Base-by-base conservation (phyloP, 2,113 vertebrate genomes). In the Cavia aperea region DNA sequence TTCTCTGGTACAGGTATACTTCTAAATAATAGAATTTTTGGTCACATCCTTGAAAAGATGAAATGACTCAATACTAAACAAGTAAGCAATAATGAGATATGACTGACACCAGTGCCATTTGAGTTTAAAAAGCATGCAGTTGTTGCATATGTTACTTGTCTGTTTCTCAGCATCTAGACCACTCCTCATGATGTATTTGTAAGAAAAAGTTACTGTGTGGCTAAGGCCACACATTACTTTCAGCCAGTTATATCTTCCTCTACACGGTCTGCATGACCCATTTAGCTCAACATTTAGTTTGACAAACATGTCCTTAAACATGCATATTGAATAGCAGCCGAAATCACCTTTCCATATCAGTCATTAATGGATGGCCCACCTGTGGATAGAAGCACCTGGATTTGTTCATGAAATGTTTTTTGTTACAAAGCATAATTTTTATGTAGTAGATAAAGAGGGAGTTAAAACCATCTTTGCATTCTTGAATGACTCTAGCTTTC, bases 71-170 rank as follows among this genome's bases (percentile, higher is more conserved):
- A 65, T 46, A 65, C 23, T 86, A 46, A 95, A n/a, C 2, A 87
- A 70, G 60, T 94, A 51, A 90, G 66, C 68, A 90, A 36, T 66
- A 90, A 68, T 75, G 65, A 77, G 56, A 82, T 49, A 77, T 86
- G 62, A 88, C 0, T 90, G 72, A 92, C 11, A 93, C 60, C 65
- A 70, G 51, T 72, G 54, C 29, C 46, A 19, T 68, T 90, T 73
- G n/a, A 36, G 73, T 94, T 91, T 85, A 60, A 66, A 86, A 93
- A 91, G 62, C 49, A 89, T 86, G 16, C 56, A 77, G 60, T 88
- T 92, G 68, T 36, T 88, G 4, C 19, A 66, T 77, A 65, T 36
- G 33, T 79, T 89, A 51, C 13, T 75, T 92, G 60, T 81, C 39
- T 95, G 36, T 84, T 91, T 94, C 43, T 85, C 19, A 92, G 89